Evolutionary conservation across 1,140 invertebrate genomes (phyloP).

Genomic region (Leptopilina boulardi): DNA sequence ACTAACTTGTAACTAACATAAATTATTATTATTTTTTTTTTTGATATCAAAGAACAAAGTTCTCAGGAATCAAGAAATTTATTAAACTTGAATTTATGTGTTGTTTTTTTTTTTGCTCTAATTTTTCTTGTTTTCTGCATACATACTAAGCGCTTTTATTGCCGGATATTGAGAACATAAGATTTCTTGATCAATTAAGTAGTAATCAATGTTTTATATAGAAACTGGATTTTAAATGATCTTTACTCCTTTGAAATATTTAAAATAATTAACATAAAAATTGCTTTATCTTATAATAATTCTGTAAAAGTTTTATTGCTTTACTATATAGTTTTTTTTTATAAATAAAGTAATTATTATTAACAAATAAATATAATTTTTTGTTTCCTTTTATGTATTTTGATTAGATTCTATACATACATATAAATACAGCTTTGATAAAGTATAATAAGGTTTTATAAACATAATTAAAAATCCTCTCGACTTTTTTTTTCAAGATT

Average conservation of each 20-base stretch:
- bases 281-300: too few relatives aligned
- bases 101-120: not conserved
- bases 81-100: not conserved
- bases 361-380: too few relatives aligned
- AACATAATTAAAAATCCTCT: not conserved
- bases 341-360: too few relatives aligned
- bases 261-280: not conserved
- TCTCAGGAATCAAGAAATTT: not conserved
- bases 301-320: too few relatives aligned
- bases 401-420: too few relatives aligned
- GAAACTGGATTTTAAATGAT: not conserved
- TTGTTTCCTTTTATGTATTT: too few relatives aligned
- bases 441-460: too few relatives aligned
- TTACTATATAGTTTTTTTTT: too few relatives aligned
- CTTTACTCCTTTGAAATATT: not conserved
- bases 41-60: not conserved
- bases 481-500: not conserved
- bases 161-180: not conserved
- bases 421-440: too few relatives aligned
- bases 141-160: not conserved
- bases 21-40: not conserved
- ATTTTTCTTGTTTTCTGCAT: slow-evolving; percentile 9
- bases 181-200: not conserved
- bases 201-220: not conserved
- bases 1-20: too few relatives aligned